Evolutionary conservation across 1,140 invertebrate genomes (phyloP).

Genomic region (Chionoecetes opilio): DNA sequence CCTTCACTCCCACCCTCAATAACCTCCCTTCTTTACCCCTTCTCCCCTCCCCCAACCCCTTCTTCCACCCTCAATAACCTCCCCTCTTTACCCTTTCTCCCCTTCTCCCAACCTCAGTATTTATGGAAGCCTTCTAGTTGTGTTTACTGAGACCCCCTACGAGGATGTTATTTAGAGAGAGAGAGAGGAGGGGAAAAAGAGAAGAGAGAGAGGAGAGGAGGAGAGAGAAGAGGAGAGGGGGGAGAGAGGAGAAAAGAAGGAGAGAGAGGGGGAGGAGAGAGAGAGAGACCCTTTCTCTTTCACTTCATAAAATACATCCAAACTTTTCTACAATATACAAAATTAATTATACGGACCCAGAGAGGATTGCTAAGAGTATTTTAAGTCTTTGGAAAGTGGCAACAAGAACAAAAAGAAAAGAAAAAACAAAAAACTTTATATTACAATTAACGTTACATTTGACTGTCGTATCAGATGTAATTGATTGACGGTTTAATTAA

Average conservation of each 20-base stretch:
- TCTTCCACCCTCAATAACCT: background rate
- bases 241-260: background rate
- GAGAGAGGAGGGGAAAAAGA: background rate
- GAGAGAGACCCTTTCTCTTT: background rate
- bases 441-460: conserved; percentile 22
- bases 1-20: background rate
- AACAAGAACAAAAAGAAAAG: background rate
- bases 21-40: background rate
- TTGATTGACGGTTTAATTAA: conserved; percentile 9
- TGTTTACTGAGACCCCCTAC: background rate
- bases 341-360: background rate
- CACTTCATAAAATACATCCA: background rate
- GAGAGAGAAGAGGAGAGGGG: background rate
- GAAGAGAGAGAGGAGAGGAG: background rate
- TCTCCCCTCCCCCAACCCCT: background rate
- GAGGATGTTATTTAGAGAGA: background rate
- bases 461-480: background rate
- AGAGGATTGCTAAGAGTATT: conserved; percentile 17
- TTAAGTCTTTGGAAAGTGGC: background rate
- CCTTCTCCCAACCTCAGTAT: background rate
- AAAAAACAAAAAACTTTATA: background rate
- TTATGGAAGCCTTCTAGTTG: background rate
- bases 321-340: background rate
- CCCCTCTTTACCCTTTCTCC: background rate
- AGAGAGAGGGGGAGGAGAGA: conserved; percentile 16